Evolutionary conservation across 2,797 vertebrate genomes (phyloP).

Genomic region (Anolis apletophallus): DNA sequence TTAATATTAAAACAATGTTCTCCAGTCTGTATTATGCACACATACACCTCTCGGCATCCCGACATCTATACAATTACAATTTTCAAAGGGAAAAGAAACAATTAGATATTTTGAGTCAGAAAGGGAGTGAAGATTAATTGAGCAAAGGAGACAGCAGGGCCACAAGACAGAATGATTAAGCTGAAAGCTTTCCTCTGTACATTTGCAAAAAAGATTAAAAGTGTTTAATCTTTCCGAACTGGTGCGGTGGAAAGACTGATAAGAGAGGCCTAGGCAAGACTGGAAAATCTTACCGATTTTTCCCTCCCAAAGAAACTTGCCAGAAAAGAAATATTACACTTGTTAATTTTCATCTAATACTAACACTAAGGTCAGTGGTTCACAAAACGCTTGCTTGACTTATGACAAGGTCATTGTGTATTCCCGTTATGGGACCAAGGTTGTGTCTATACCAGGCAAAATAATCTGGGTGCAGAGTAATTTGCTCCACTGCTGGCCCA

Average conservation of each 20-base stretch:
- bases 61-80: conserved; percentile 56
- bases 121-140: conserved; percentile 71
- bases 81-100: conserved; percentile 66
- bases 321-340: conserved; percentile 49
- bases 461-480: too few species aligned
- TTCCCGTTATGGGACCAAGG: too few species aligned
- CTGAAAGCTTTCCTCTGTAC: conserved; percentile 69
- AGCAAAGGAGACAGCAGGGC: conserved; percentile 70
- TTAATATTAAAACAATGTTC: conserved; percentile 56
- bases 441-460: too few species aligned
- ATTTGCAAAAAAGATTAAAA: conserved; percentile 67
- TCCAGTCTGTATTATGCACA: conserved; percentile 46
- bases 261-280: conserved; percentile 5
- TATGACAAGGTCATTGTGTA: background rate
- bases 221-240: conserved; percentile 74
- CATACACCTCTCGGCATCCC: conserved; percentile 50
- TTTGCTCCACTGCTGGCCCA: too few species aligned
- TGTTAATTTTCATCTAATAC: conserved; percentile 53
- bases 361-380: background rate
- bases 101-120: conserved; percentile 71
- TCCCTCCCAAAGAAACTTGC: conserved; percentile 50
- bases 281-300: conserved; percentile 67
- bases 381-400: background rate
- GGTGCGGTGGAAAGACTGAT: conserved; percentile 61
- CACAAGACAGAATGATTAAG: conserved; percentile 73